These are phyloP conservation scores for Coecobrya sp. DNA, from an alignment of 2,888 invertebrate species.

Conservation along the genomic window DNA sequence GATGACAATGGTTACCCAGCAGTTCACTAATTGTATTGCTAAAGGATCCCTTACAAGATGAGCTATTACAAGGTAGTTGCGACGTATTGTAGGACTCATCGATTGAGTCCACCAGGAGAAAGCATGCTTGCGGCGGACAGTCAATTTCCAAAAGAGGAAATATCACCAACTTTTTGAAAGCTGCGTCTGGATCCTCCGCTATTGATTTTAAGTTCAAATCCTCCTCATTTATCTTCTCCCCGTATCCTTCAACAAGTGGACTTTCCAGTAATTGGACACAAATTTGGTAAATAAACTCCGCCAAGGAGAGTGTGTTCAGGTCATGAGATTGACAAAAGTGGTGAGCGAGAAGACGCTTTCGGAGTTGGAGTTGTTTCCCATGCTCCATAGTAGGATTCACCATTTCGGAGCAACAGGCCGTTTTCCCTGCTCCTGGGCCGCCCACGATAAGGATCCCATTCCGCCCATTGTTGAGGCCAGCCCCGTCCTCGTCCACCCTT, in stretches of 20 bases:
- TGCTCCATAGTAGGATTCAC: slow-evolving; percentile 90
- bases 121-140: slow-evolving; percentile 93
- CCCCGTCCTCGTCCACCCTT: slow-evolving; percentile 86
- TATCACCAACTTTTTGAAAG: slow-evolving; percentile 95
- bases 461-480: slow-evolving; percentile 87
- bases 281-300: slow-evolving; percentile 94
- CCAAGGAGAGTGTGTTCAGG: slow-evolving; percentile 94
- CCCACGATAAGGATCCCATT: slow-evolving; percentile 95
- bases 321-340: slow-evolving; percentile 95
- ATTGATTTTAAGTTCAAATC: slow-evolving; percentile 90
- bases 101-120: slow-evolving; percentile 96
- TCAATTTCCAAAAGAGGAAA: slow-evolving; percentile 95
- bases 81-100: slow-evolving; percentile 90
- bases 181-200: slow-evolving; percentile 96
- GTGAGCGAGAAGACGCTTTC: slow-evolving; percentile 94
- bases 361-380: slow-evolving; percentile 91
- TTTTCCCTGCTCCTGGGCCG: slow-evolving; percentile 94
- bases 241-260: slow-evolving; percentile 89
- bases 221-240: slow-evolving; percentile 94
- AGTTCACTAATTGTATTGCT: slow-evolving; percentile 93
- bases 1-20: slow-evolving; percentile 95
- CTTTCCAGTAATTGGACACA: slow-evolving; percentile 93
- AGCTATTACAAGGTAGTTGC: slow-evolving; percentile 79
- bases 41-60: slow-evolving; percentile 85
- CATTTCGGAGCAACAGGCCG: slow-evolving; percentile 94